A percentile compares a stretch with the other conserved stretches of the same genome.
These are phyloP conservation scores for Cyanocitta stelleri DNA, from an alignment of 2,113 vertebrate genomes.

Conservation along the genomic window DNA sequence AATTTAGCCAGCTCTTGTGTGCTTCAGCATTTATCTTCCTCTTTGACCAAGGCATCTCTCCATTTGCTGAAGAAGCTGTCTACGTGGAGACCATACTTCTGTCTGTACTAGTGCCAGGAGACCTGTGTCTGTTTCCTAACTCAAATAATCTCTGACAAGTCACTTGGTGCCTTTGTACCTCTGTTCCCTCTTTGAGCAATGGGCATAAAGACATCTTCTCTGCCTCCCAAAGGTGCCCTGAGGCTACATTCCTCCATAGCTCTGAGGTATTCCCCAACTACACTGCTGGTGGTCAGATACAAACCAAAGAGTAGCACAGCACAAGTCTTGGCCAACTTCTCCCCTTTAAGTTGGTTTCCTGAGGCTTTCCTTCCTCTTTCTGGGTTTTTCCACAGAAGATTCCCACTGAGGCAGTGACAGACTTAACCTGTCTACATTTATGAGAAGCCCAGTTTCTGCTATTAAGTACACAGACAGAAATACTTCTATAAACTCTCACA, in stretches of 20 bases:
- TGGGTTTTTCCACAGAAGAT: conserved; percentile 46
- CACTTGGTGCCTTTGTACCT: neutral
- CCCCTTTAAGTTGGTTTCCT: neutral
- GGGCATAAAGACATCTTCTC: neutral
- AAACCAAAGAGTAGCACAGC: neutral
- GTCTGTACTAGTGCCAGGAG: neutral
- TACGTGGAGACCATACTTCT: neutral
- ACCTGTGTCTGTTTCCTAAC: neutral
- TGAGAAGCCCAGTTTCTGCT: neutral
- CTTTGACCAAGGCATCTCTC: neutral
- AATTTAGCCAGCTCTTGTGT: conserved; percentile 27
- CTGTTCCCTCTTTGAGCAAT: neutral
- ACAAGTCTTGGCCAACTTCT: neutral
- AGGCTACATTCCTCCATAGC: neutral
- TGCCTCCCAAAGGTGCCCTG: neutral
- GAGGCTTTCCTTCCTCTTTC: conserved; percentile 32
- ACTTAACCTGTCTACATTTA: neutral
- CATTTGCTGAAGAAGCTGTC: neutral
- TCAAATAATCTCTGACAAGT: neutral
- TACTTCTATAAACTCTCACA: neutral
- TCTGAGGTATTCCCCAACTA: neutral
- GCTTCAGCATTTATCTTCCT: neutral
- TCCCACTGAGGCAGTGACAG: neutral
- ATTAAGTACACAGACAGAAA: conserved; percentile 16
- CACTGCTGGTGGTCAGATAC: neutral